Conservation (phyloP, 2,797 vertebrate species). For the Columba guinea region DNA sequence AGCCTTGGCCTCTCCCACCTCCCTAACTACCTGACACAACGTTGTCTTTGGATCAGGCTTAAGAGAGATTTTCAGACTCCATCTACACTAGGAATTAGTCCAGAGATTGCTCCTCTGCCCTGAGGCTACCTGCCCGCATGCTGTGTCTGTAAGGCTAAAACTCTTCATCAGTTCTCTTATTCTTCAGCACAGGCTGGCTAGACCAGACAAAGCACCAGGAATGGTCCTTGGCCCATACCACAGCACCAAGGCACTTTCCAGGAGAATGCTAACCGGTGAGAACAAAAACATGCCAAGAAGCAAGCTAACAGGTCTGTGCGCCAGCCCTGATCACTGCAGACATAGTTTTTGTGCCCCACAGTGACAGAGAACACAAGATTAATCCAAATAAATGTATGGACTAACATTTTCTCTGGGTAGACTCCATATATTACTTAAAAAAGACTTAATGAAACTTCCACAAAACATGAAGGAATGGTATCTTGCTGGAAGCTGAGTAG, state of each 20-base stretch:
- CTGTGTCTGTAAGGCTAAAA: background rate
- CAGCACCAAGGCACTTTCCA: background rate
- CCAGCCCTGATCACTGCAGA: background rate
- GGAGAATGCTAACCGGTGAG: background rate
- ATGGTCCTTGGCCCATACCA: background rate
- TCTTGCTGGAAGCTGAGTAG: background rate
- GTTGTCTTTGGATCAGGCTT: constrained; percentile 1
- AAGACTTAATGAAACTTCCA: background rate
- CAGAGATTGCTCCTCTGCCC: background rate
- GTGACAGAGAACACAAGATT: background rate
- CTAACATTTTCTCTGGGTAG: background rate
- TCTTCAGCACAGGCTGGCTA: background rate
- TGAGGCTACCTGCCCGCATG: background rate
- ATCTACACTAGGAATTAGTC: background rate
- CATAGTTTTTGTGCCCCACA: background rate
- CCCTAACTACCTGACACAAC: background rate
- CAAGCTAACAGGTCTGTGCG: background rate
- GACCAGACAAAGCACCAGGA: background rate
- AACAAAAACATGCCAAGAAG: background rate
- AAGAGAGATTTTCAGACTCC: background rate
- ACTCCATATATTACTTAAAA: background rate
- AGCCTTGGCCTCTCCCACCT: background rate
- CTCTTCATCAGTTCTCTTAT: background rate
- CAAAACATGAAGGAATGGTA: background rate
- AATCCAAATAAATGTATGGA: rapidly evolving